A percentile compares a stretch with the other conserved stretches of the same genome.
Evolutionary conservation across 92 coral and sea anemone genomes (phyloP).

Genomic region (Epizoanthus rinbou): DNA sequence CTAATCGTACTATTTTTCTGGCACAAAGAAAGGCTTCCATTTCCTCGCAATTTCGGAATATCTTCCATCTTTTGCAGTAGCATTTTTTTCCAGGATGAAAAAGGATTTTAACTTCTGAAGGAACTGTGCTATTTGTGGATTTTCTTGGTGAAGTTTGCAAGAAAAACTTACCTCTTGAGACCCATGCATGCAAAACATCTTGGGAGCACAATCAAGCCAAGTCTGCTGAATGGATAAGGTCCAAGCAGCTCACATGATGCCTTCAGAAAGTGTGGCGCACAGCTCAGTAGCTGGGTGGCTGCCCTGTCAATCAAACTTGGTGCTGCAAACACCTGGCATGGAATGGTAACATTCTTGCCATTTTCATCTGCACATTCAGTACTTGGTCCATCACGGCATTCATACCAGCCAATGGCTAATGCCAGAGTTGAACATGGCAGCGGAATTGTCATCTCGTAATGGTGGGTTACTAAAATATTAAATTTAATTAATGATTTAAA

Average conservation of each 20-base stretch:
- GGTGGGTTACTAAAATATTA: constrained; percentile 67
- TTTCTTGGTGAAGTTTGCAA: too few species aligned
- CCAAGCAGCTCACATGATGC: constrained; percentile 95
- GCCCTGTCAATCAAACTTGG: constrained; percentile 88
- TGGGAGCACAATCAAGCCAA: constrained; percentile 85
- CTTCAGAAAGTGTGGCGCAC: constrained; percentile 75
- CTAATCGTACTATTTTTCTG: too few species aligned
- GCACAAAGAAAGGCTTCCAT: too few species aligned
- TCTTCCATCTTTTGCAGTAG: too few species aligned
- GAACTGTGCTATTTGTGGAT: too few species aligned
- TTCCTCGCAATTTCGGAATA: too few species aligned
- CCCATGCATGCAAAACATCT: constrained; percentile 99
- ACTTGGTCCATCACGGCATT: constrained; percentile 66
- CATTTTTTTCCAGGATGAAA: too few species aligned
- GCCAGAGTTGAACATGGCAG: constrained; percentile 98
- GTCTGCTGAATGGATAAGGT: constrained; percentile 89
- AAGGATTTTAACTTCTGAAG: too few species aligned
- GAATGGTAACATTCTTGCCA: constrained; percentile 53
- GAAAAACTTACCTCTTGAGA: constrained; percentile 81
- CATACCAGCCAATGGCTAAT: constrained; percentile 94
- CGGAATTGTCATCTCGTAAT: constrained; percentile 85
- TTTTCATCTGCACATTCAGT: constrained; percentile 56
- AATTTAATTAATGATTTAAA: too few species aligned
- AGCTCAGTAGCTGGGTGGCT: constrained; percentile 75
- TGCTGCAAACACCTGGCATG: constrained; percentile 90